These are phyloP conservation scores for Fistularia commersonii DNA, from an alignment of 2,797 vertebrate species.

Conservation along the genomic window DNA sequence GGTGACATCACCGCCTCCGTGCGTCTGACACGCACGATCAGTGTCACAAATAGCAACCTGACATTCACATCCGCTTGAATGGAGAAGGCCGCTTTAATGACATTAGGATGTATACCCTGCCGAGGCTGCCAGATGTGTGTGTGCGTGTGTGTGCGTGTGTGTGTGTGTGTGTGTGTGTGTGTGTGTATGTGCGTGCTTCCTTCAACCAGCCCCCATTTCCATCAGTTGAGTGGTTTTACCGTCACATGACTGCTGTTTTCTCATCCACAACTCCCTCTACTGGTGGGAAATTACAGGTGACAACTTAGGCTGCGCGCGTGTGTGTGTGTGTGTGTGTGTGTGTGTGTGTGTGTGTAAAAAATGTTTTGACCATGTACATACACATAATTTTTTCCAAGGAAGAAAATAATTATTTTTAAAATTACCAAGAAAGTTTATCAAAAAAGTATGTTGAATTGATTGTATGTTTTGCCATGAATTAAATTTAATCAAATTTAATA, in stretches of 20 bases:
- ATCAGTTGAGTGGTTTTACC: slow-evolving; percentile 43
- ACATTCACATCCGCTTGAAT: slow-evolving; percentile 45
- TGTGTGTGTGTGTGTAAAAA: slow-evolving; percentile 1
- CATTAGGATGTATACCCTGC: slow-evolving; percentile 44
- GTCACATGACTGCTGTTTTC: slow-evolving; percentile 46
- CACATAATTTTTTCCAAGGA: no score
- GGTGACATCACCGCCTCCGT: no score
- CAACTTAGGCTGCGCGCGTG: neutral
- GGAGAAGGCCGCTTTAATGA: slow-evolving; percentile 51
- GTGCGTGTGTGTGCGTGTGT: no score
- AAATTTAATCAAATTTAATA: no score
- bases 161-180: slow-evolving; percentile 40
- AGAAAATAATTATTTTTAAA: no score
- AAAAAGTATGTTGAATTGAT: no score
- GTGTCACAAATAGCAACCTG: slow-evolving; percentile 45
- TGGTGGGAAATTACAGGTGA: no score
- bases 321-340: slow-evolving; percentile 6
- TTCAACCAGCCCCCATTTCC: slow-evolving; percentile 13
- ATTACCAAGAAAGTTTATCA: no score
- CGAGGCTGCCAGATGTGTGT: slow-evolving; percentile 39
- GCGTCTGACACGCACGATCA: no score
- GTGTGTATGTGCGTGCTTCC: slow-evolving; percentile 15
- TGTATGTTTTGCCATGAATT: no score
- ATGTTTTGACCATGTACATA: slow-evolving; percentile 5
- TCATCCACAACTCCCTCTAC: no score